A percentile compares a stretch with the other conserved stretches of the same genome.
Conservation (phyloP, 2,888 invertebrate genomes). For the Tipula vernalis region DNA sequence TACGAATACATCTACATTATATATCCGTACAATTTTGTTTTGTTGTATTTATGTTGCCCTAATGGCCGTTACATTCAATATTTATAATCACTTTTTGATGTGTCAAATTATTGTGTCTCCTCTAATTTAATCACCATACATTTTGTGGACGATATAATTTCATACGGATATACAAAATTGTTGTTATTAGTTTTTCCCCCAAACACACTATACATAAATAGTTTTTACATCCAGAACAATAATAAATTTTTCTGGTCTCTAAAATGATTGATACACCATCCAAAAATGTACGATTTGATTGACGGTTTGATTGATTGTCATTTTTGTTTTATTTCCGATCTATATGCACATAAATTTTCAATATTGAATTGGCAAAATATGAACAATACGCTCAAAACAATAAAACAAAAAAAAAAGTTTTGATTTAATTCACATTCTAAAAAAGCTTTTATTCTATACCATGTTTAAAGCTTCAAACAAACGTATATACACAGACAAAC, state of each 20-base stretch:
- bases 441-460: not conserved
- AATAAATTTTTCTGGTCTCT: not conserved
- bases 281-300: not conserved
- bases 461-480: not conserved
- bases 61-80: no score
- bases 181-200: not conserved
- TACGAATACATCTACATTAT: no score
- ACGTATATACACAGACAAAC: not conserved
- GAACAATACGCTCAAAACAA: not conserved
- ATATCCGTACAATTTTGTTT: no score
- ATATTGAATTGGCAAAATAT: not conserved
- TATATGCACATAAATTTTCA: not conserved
- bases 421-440: not conserved
- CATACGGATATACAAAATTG: not conserved
- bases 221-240: not conserved
- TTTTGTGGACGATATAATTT: not conserved
- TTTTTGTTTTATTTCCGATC: not conserved
- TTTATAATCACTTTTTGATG: not conserved
- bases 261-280: not conserved
- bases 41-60: no score
- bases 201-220: not conserved
- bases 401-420: not conserved
- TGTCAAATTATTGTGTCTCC: not conserved
- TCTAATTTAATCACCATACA: not conserved
- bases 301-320: not conserved